Conservation (phyloP, 2,797 vertebrate genomes). For the Cheirogaleus major region DNA sequence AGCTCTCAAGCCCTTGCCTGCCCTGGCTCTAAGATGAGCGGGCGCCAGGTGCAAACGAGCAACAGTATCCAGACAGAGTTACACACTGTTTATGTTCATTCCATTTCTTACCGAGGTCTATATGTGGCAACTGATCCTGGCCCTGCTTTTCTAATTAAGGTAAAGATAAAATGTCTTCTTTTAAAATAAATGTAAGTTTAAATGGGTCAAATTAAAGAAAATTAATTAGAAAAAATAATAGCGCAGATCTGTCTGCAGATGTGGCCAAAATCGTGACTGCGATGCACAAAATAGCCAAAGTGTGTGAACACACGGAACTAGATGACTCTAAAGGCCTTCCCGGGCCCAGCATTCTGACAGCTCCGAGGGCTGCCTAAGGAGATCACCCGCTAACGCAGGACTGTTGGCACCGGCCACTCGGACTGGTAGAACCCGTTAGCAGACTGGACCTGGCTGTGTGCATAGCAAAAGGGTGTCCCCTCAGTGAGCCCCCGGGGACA, state of each 20-base stretch:
- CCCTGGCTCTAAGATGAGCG: neutral
- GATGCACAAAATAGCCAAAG: neutral
- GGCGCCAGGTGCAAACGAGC: neutral
- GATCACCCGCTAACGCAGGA: neutral
- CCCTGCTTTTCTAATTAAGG: neutral
- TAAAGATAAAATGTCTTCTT: neutral
- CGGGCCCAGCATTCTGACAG: neutral
- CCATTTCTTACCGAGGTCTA: neutral
- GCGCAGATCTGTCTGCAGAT: neutral
- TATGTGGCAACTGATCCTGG: neutral
- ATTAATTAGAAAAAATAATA: neutral
- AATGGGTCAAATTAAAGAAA: neutral
- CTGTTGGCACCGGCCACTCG: too few relatives aligned
- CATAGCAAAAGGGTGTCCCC: too few relatives aligned
- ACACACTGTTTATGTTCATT: neutral
- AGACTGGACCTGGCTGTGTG: neutral
- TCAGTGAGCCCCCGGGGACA: fast-evolving
- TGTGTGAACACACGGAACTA: fast-evolving
- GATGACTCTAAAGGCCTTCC: neutral
- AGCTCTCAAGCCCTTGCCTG: neutral
- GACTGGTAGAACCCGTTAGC: neutral
- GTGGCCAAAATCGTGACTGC: neutral
- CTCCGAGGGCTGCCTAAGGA: neutral
- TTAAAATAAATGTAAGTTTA: neutral
- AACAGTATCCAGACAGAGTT: neutral